These are phyloP conservation scores for Cryptus viduatorius DNA, from an alignment of 2,888 invertebrate genomes.

Conservation along the genomic window DNA sequence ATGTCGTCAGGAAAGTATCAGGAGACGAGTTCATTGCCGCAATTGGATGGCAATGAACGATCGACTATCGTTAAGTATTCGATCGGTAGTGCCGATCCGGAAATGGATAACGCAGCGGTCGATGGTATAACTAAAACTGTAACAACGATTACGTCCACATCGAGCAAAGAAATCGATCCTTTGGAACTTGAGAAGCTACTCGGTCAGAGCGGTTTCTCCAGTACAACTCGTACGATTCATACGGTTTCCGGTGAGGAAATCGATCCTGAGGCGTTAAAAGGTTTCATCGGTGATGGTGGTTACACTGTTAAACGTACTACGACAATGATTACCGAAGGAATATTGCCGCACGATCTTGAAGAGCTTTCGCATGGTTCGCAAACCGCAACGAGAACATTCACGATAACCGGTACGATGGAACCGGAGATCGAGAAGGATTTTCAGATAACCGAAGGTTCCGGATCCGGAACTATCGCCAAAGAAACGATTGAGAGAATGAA, in stretches of 20 bases:
- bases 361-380: constrained; percentile 43
- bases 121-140: constrained; percentile 69
- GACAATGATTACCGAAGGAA: constrained; percentile 62
- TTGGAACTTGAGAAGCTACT: constrained; percentile 66
- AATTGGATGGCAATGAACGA: neutral
- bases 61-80: constrained; percentile 42
- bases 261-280: constrained; percentile 67
- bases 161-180: constrained; percentile 61
- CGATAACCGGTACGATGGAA: constrained; percentile 53
- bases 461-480: constrained; percentile 63
- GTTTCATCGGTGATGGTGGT: constrained; percentile 64
- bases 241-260: constrained; percentile 57
- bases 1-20: constrained; percentile 35
- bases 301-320: constrained; percentile 61
- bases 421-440: constrained; percentile 64
- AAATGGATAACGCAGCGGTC: constrained; percentile 36
- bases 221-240: constrained; percentile 41
- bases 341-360: constrained; percentile 58
- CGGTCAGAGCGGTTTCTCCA: constrained; percentile 54
- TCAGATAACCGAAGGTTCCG: constrained; percentile 54
- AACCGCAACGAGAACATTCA: constrained; percentile 59
- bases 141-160: constrained; percentile 70
- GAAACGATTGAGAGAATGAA: constrained; percentile 66
- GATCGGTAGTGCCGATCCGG: constrained; percentile 33
- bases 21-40: constrained; percentile 4